These are phyloP conservation scores for Sesamia inferens DNA, from an alignment of 2,888 invertebrate species.

Conservation along the genomic window DNA sequence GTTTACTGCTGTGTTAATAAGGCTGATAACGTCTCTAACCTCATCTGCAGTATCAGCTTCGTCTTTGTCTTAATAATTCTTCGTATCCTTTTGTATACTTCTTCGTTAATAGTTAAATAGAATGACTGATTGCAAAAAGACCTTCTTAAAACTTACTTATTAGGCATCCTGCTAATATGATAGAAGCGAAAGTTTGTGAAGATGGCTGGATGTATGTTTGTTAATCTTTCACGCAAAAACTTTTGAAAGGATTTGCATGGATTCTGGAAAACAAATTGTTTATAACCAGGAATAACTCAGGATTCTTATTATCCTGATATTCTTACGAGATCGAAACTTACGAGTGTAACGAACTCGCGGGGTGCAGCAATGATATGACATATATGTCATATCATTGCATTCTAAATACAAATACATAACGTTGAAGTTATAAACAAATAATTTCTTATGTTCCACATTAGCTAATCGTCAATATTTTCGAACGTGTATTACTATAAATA, in stretches of 20 bases:
- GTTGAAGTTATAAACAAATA: background rate
- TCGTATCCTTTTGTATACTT: background rate
- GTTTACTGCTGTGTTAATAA: background rate
- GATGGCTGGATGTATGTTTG: no score
- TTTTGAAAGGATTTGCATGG: no score
- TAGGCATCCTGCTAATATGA: background rate
- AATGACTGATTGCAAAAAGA: background rate
- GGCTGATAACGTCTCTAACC: background rate
- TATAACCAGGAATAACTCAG: no score
- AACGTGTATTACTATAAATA: slow-evolving; percentile 30
- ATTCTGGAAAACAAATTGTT: no score
- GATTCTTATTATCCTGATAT: no score
- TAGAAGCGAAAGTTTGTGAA: no score
- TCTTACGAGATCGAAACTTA: no score
- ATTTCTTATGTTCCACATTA: slow-evolving; percentile 7
- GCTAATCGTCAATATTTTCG: slow-evolving; percentile 28
- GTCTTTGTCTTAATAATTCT: background rate
- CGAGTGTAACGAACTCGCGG: no score
- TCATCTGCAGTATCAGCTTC: background rate
- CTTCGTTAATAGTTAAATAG: background rate
- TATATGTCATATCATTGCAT: background rate
- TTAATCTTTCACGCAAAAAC: no score
- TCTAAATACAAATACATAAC: background rate
- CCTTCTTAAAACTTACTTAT: background rate
- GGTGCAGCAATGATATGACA: no score